Evolutionary conservation across 53 echinoderm and acorn worm genomes (phyloP), one percentile per base, ranked within the genome.

Genomic region (Luidia sarsii): DNA sequence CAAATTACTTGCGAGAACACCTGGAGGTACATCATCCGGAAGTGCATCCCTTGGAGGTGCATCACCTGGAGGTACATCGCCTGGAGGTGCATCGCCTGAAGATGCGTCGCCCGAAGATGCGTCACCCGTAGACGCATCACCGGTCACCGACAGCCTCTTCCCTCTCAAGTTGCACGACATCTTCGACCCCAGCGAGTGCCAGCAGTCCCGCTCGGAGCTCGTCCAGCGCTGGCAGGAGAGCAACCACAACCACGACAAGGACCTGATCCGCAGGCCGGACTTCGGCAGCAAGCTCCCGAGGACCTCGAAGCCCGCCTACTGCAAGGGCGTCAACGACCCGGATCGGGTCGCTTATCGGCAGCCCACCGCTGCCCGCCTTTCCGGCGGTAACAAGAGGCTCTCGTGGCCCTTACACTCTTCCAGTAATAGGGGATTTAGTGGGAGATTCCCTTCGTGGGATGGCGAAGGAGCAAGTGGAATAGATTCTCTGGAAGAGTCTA

Each of bases 221-320:
- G 77, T 77, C 77, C 77, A 77, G 41, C 77, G 33, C 33, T 77
- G 77, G 77, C 77, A 77, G 62, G 33, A 61, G 19, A 43, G 30
- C 36, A 46, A 20, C 19, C 32, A 10, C 18, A n/a, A 41, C 11
- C 11, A 41, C 11, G 33, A 77, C 59, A 48, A 77, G 2, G 32
- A 77, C 3, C 43, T 33, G 10, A 32, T 32, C 31, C 45, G 72
- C 38, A 20, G 39, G 32, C 24, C 72, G 41, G 11, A 41, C 20
- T 38, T 20, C 30, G 30, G 52, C 53, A 32, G 13, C 29, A 57
- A 27, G 8, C 14, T 28, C 57, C 24, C 16, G 29, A 48, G 48
- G n/a, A 50, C 50, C 21, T 20, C 41, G 11, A 7, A 6, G 6
- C 11, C 11, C 41, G 6, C 41, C 41, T 41, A 41, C 32, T 50